Base-by-base conservation (phyloP, 1,140 invertebrate genomes). In the Xylocopa sonorina region DNA sequence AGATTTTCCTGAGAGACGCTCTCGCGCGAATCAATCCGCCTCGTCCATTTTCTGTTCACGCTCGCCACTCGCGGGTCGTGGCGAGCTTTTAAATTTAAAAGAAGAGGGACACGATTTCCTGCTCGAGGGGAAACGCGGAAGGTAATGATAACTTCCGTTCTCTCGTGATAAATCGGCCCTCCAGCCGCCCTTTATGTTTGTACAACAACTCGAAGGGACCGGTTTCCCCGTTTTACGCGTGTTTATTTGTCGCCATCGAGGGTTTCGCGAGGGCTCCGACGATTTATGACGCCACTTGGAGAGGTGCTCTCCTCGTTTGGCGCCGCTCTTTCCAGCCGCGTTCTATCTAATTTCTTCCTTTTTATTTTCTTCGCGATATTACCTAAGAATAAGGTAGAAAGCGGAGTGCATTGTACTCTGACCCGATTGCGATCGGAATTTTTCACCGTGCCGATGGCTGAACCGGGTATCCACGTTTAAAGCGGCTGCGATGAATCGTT, bases 211-310 rank as follows among this genome's bases (percentile, higher is more conserved):
- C n/a, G 32, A 53, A 68, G 66, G 66, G 48, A 41, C 55, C 6
- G 14, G 55, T 32, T 32, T 63, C 80, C 81, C 75, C 73, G 58
- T 55, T 79, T 83, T 79, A 83, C 85, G 76, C 66, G 81, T 88
- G 88, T 87, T 87, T 89, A 87, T 89, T 89, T 88, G 86, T 86
- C 85, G 78, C 60, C 67, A 77, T 64, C 79, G 87, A 85, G 80
- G 84, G 78, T 69, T 78, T 85, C 50, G 58, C 77, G 78, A 85
- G 79, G 78, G 63, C 72, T 73, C 21, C 46, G 41, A 50, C 51
- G 62, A 73, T 78, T 73, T 83, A 78, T 50, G 66, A 83, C 73
- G 38, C 38, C 63, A 57, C 63, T 76, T 43, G 10, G 10, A 57
- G 64, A 57, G 63, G 6, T 24, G 51, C 27, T 16, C 27, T 16